Percentiles rank a stretch among this genome's conserved stretches.
phyloP scores from a whole-genome alignment of 2,888 invertebrate genomes.

The Apamea sordens region DNA sequence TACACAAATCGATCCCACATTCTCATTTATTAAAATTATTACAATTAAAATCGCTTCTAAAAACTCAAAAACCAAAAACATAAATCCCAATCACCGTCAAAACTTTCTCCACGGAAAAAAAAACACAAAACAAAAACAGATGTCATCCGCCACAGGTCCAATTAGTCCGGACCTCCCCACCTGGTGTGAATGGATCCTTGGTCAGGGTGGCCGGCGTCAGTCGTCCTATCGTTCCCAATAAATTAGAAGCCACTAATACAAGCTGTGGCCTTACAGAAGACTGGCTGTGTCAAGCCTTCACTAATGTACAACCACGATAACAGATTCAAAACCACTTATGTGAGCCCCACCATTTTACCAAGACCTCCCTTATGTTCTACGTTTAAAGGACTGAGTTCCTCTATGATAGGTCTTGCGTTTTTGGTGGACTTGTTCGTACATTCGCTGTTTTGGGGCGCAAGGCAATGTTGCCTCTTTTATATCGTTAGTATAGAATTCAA shows the following conservation, averaged over 20 bases:
- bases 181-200: constrained; percentile 87
- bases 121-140: constrained; percentile 52
- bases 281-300: constrained; percentile 87
- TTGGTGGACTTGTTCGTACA: constrained; percentile 67
- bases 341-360: constrained; percentile 72
- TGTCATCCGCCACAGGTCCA: constrained; percentile 51
- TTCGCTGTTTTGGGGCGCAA: constrained; percentile 81
- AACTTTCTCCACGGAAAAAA: constrained; percentile 49
- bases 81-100: constrained; percentile 42
- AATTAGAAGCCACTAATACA: constrained; percentile 90
- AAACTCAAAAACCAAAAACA: not conserved
- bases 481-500: constrained; percentile 84
- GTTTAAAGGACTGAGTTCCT: constrained; percentile 9
- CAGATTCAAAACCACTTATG: constrained; percentile 87
- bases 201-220: constrained; percentile 89
- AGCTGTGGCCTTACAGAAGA: constrained; percentile 88
- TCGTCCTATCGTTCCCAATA: constrained; percentile 89
- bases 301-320: constrained; percentile 89
- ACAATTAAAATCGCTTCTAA: not conserved
- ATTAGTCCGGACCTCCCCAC: constrained; percentile 74
- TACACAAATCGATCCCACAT: not conserved
- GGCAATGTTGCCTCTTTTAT: constrained; percentile 83
- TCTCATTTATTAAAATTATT: not conserved
- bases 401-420: constrained; percentile 57
- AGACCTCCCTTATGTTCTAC: constrained; percentile 64